Evolutionary conservation across 1,140 invertebrate genomes (phyloP).

Genomic region (Drosophila obscura): DNA sequence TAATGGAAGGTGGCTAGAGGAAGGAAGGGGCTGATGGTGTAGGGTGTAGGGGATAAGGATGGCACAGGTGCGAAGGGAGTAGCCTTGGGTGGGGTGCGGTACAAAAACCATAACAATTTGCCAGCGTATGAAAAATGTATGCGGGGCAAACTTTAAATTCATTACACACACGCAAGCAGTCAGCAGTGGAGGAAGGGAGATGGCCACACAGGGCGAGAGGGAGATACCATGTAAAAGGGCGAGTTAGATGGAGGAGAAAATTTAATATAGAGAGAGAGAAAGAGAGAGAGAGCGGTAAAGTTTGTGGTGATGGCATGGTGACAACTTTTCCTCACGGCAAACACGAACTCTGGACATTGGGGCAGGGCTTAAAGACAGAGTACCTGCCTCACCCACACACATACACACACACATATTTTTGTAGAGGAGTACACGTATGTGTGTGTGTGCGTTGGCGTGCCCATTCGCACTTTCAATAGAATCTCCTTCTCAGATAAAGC

Average conservation of each 20-base stretch:
- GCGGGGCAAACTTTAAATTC: constrained; percentile 78
- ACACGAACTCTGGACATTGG: constrained; percentile 37
- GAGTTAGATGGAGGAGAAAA: constrained; percentile 9
- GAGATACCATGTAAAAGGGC: background rate
- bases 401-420: constrained; percentile 15
- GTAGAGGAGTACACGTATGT: constrained; percentile 6
- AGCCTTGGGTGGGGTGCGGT: constrained; percentile 7
- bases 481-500: constrained; percentile 31
- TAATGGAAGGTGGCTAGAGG: constrained; percentile 56
- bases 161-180: constrained; percentile 78
- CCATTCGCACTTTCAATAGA: constrained; percentile 72
- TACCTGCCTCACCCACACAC: constrained; percentile 15
- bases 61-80: no score
- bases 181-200: constrained; percentile 11
- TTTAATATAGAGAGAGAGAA: constrained; percentile 2
- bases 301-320: constrained; percentile 45
- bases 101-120: constrained; percentile 74
- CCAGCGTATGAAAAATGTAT: constrained; percentile 78
- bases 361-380: constrained; percentile 46
- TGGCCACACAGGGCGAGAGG: background rate
- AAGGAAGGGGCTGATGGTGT: background rate
- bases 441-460: constrained; percentile 47
- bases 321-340: constrained; percentile 49
- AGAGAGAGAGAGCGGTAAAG: constrained; percentile 4
- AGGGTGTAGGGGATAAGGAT: background rate